Percentiles rank a stretch among this genome's conserved stretches.
phyloP scores from a whole-genome alignment of 2,113 vertebrate species.

The Octodon degus region DNA sequence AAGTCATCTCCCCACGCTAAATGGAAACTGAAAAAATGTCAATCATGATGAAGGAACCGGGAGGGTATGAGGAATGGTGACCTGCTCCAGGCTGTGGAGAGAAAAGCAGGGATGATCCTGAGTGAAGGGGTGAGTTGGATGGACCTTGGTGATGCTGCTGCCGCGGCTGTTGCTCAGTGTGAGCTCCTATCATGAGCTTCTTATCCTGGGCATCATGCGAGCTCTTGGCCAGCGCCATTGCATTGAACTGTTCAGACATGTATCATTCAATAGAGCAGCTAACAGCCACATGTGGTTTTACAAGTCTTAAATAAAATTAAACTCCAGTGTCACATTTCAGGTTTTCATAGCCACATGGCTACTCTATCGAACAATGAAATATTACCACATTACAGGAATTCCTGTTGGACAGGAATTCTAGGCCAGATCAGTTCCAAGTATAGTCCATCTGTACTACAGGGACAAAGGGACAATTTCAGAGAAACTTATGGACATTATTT shows the following conservation, averaged over 20 bases:
- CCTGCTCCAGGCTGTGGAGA: not conserved
- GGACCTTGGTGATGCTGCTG: not conserved
- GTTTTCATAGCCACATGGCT: not conserved
- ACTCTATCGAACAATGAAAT: not conserved
- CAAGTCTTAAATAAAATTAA: not conserved
- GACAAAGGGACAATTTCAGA: not conserved
- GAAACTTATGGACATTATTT: not conserved
- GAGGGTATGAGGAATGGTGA: not conserved
- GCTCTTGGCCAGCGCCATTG: not conserved
- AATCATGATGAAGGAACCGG: not conserved
- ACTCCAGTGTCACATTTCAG: not conserved
- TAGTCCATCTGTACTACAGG: not conserved
- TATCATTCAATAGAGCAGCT: not conserved
- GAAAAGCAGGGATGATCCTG: not conserved
- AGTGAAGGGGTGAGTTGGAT: not conserved
- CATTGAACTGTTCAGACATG: not conserved
- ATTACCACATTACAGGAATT: too few species aligned
- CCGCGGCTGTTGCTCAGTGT: fast-evolving
- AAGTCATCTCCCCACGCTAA: not conserved
- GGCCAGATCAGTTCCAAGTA: too few species aligned
- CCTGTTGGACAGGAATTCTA: not conserved
- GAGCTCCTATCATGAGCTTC: not conserved
- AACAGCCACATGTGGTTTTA: not conserved
- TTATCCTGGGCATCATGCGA: not conserved
- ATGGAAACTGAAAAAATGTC: not conserved